Evolutionary conservation across 2,888 invertebrate genomes (phyloP), one percentile per base, ranked within the genome.

Genomic region (Exephanes ischioxanthus): DNA sequence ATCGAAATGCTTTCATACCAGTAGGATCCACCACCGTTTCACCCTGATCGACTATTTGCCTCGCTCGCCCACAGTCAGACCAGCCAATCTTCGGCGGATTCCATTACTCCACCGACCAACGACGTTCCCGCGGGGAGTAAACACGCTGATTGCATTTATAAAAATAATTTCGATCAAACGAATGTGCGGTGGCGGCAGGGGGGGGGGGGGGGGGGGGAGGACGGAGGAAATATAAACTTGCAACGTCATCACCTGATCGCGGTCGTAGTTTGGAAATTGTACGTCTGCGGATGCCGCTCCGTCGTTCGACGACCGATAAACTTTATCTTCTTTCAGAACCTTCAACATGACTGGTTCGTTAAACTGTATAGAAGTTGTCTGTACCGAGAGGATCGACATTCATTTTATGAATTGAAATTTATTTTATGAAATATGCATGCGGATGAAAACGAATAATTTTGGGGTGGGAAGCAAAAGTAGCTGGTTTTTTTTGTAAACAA

Each of bases 51-150:
- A 79, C 70, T 75, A 51, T 83, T 72, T 67, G 63, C 72, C 81
- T 48, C 51, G 26, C 63, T 48, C 48, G 58, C 71, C 45, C 16
- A 48, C 66, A 66, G 48, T 68, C 84, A 81, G 82, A 85, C 80
- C 76, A 76, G 73, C 79, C 85, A 85, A 85, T 85, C 82, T 85
- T 85, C 83, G 30, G 72, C 85, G 66, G 80, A 80, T 85, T 85
- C 85, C 85, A 85, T 85, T 85, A 85, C 75, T 33, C 53, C 67
- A 63, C 48, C 70, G 48, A 73, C 58, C 72, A 45, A 37, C 14
- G 61, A 66, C 55, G 51, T 68, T 53, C 58, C 51, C 53, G 76
- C 51, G 37, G 75, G 58, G 67, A 48, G 61, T 79, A 80, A 83
- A 68, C 82, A 77, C 66, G 16, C 76, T 83, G 85, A 85, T 83